Evolutionary conservation across 23 tunicate species (phyloP).

Genomic region (Botrylloides violaceus): DNA sequence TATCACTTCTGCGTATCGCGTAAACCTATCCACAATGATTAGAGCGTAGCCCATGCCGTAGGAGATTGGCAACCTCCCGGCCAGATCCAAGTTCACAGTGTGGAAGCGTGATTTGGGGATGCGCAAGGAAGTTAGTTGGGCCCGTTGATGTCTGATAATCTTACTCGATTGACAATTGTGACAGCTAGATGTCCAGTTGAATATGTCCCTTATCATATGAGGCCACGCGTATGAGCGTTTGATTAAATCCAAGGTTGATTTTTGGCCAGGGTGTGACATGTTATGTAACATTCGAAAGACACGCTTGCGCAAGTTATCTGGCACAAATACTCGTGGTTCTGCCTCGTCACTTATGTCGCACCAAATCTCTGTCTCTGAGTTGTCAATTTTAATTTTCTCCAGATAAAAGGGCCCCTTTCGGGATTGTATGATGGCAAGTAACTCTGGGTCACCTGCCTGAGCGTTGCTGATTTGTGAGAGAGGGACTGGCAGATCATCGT

Average conservation of each 20-base stretch:
- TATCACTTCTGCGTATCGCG: not conserved
- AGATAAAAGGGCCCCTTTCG: too few relatives aligned
- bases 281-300: not conserved
- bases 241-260: not conserved
- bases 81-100: not conserved
- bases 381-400: too few relatives aligned
- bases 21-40: not conserved
- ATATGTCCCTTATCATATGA: not conserved
- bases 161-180: not conserved
- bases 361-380: not conserved
- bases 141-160: not conserved
- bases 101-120: not conserved
- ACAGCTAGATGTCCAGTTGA: not conserved
- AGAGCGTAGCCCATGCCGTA: not conserved
- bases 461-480: too few relatives aligned
- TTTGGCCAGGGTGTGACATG: not conserved
- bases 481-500: too few relatives aligned
- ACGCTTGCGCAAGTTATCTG: not conserved
- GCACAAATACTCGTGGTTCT: not conserved
- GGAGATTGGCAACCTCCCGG: not conserved
- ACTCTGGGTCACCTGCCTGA: too few relatives aligned
- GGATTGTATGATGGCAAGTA: too few relatives aligned
- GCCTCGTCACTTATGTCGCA: not conserved
- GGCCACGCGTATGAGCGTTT: not conserved
- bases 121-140: not conserved